phyloP scores from a whole-genome alignment of 1,140 invertebrate species.

The Sesamia nonagrioides region DNA sequence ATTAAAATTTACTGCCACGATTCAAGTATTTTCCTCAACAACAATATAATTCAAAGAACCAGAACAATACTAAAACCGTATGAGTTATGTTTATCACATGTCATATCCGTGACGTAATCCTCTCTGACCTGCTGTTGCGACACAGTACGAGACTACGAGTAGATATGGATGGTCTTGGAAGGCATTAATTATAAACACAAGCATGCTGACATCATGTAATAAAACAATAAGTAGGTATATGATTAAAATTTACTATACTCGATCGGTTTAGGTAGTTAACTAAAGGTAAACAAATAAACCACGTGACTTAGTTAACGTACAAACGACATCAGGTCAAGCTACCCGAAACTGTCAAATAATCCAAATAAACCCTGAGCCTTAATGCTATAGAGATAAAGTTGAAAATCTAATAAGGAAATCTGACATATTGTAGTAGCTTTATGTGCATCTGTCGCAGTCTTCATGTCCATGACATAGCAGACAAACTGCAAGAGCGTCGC shows the following conservation, averaged over 20 bases:
- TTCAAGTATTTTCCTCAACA: neutral
- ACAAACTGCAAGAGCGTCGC: no score
- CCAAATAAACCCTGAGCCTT: no score
- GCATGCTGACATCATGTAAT: neutral
- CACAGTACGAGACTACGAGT: neutral
- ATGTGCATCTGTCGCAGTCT: no score
- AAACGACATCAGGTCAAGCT: no score
- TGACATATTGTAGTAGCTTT: no score
- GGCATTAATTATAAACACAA: conserved; percentile 33
- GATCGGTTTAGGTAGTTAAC: no score
- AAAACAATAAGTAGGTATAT: conserved; percentile 26
- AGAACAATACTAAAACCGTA: neutral
- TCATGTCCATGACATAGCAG: no score
- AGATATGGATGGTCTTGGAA: conserved; percentile 13
- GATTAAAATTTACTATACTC: conserved; percentile 4
- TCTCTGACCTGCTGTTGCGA: conserved; percentile 21
- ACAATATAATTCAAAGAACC: neutral
- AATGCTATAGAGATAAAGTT: no score
- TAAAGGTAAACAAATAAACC: no score
- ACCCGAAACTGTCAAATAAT: no score
- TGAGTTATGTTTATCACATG: neutral
- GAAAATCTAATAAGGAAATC: no score
- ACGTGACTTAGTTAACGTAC: no score
- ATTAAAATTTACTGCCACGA: neutral
- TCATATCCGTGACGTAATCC: conserved; percentile 19